A percentile compares a stretch with the other conserved stretches of the same genome.
Evolutionary conservation across 2,113 vertebrate genomes (phyloP).

Genomic region (Dendrocopos noguchii): DNA sequence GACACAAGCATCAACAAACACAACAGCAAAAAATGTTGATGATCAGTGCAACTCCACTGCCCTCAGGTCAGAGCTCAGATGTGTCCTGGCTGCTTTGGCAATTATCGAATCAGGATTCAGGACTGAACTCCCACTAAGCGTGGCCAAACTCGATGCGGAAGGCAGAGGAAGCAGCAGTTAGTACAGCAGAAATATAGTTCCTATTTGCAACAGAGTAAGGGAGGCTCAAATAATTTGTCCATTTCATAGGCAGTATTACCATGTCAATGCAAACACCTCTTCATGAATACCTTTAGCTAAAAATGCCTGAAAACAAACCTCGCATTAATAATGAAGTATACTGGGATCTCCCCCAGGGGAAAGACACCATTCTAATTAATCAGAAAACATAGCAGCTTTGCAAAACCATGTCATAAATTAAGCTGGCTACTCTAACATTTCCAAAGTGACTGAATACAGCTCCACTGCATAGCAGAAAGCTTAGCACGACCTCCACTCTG

Average conservation of each 20-base stretch:
- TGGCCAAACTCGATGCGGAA: neutral
- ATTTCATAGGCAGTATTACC: neutral
- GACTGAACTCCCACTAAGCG: neutral
- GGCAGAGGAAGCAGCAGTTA: neutral
- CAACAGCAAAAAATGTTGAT: rapidly evolving
- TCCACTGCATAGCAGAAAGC: neutral
- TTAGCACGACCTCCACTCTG: neutral
- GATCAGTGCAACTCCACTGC: no score
- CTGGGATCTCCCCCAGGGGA: neutral
- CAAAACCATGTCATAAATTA: neutral
- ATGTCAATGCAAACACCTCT: neutral
- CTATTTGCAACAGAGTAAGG: neutral
- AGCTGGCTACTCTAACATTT: neutral
- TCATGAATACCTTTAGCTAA: neutral
- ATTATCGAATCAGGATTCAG: neutral
- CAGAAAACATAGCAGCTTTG: neutral
- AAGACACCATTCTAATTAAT: neutral
- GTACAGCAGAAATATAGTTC: neutral
- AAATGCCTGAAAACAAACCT: neutral
- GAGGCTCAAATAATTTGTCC: neutral
- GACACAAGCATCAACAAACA: neutral
- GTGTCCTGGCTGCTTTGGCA: neutral
- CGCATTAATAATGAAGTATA: neutral
- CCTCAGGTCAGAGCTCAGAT: neutral
- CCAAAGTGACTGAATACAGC: neutral